A percentile compares a stretch with the other conserved stretches of the same genome.
Conservation (phyloP, 2,797 vertebrate species). For the Enteromius viviparus region DNA sequence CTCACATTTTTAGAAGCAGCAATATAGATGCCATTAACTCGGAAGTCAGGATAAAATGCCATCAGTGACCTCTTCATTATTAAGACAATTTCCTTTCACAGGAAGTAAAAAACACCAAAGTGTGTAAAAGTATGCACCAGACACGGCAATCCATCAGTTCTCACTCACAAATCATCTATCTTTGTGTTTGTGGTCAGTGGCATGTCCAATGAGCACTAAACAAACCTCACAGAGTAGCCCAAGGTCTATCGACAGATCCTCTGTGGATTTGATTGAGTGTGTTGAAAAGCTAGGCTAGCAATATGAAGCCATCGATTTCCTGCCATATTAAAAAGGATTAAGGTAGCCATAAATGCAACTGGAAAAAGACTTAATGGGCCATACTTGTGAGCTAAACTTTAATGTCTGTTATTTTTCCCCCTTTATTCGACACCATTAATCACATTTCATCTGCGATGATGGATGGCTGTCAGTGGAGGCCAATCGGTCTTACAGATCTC, state of each 20-base stretch:
- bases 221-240: constrained; percentile 70
- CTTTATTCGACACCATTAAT: constrained; percentile 71
- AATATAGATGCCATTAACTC: constrained; percentile 9
- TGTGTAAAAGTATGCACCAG: not conserved
- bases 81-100: constrained; percentile 13
- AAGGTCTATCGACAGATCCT: constrained; percentile 65
- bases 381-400: constrained; percentile 78
- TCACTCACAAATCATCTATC: constrained; percentile 53
- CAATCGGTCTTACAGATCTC: constrained; percentile 62
- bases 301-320: constrained; percentile 81
- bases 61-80: constrained; percentile 21
- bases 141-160: constrained; percentile 38
- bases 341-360: constrained; percentile 81
- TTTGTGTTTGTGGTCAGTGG: constrained; percentile 53
- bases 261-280: constrained; percentile 79
- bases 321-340: constrained; percentile 85
- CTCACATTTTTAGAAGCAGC: constrained; percentile 2
- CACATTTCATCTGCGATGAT: constrained; percentile 73
- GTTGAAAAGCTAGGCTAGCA: constrained; percentile 76
- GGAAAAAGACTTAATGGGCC: constrained; percentile 80
- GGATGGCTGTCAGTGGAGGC: constrained; percentile 69
- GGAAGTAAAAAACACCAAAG: constrained; percentile 7
- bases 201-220: constrained; percentile 59
- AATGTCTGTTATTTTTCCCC: constrained; percentile 78
- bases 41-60: not conserved